Conservation (phyloP, 2,113 vertebrate species). For the Thamnophis sirtalis region DNA sequence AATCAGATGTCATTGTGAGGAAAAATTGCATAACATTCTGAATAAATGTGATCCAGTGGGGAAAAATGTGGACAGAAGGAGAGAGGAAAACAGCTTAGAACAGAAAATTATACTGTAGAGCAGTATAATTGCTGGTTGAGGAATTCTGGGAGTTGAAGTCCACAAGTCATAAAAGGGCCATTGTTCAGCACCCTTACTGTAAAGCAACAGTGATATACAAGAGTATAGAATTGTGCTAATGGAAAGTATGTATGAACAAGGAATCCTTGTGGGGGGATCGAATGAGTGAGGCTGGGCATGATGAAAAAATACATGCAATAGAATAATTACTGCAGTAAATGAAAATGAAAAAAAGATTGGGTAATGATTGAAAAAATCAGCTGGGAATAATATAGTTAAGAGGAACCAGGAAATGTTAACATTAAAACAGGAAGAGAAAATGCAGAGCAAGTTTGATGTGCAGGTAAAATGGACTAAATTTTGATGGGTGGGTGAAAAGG, state of each 20-base stretch:
- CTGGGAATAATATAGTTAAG: background rate
- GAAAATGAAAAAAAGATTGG: background rate
- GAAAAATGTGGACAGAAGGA: background rate
- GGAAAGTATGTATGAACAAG: background rate
- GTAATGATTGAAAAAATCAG: background rate
- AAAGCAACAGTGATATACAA: background rate
- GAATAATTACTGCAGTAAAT: background rate
- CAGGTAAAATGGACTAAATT: background rate
- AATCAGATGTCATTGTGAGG: background rate
- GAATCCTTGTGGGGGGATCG: background rate
- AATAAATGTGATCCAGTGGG: background rate
- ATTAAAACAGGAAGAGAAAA: background rate
- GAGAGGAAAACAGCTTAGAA: background rate
- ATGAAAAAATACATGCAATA: background rate
- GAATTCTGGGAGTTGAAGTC: background rate
- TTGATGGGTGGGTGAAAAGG: background rate
- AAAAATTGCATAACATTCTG: background rate
- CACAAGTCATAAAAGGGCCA: background rate
- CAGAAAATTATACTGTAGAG: background rate
- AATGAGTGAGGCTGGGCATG: background rate
- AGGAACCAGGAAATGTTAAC: background rate
- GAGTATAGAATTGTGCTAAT: background rate
- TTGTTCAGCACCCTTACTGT: background rate
- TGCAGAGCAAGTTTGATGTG: background rate
- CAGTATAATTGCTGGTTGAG: background rate